These are phyloP conservation scores for Damaliscus lunatus DNA, from an alignment of 2,113 vertebrate genomes.

Conservation along the genomic window DNA sequence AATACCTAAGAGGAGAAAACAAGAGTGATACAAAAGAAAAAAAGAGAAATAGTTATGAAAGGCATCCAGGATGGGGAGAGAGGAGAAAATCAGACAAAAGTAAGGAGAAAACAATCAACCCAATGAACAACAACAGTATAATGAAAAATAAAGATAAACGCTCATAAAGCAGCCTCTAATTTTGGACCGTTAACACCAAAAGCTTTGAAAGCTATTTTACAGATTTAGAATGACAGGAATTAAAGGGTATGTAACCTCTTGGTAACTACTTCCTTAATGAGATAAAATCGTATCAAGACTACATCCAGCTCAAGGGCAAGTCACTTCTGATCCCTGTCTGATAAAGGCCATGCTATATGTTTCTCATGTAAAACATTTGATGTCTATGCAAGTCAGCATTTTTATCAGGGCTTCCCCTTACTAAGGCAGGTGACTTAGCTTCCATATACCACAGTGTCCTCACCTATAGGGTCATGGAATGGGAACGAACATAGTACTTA, in stretches of 20 bases:
- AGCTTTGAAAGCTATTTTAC: not conserved
- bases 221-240: not conserved
- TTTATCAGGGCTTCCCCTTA: not conserved
- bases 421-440: not conserved
- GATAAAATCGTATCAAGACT: not conserved
- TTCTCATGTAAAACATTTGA: not conserved
- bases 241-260: not conserved
- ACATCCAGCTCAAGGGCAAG: not conserved
- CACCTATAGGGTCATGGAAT: not conserved
- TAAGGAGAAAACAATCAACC: not conserved
- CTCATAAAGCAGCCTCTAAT: not conserved
- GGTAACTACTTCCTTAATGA: not conserved
- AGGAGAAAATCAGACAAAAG: not conserved
- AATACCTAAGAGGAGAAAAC: not conserved
- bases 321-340: too few species aligned
- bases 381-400: not conserved
- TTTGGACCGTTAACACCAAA: not conserved
- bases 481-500: not conserved
- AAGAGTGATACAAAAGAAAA: not conserved
- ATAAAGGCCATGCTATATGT: not conserved
- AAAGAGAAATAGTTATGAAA: not conserved
- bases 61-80: not conserved
- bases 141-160: not conserved
- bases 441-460: not conserved
- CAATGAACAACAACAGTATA: not conserved